Evolutionary conservation across 2,888 invertebrate genomes (phyloP), one percentile per base, ranked within the genome.

Genomic region (Heliconius sara): DNA sequence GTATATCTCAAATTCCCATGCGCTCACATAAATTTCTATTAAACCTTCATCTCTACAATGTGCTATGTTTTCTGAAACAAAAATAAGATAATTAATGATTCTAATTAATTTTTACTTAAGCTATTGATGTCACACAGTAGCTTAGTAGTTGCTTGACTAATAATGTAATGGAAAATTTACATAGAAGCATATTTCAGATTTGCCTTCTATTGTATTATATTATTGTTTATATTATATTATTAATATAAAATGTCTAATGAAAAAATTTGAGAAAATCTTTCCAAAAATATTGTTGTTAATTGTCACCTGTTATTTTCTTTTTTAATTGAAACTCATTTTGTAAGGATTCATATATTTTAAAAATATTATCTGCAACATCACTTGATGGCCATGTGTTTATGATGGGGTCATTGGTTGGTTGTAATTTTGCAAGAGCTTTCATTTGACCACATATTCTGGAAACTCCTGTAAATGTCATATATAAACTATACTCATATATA

Each of bases 11-110:
- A 91, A 85, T 83, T 95, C 93, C 95, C 95, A 95, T 0, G 94
- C 89, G 78, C 90, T 91, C 1, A 89, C 86, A 84, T 94, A 95
- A 1, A 93, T 88, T 83, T 93, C 93, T 71, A 93, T 89, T 7
- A 93, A 83, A 63, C 88, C 87, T 82, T 93, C 94, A 84, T 95
- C 91, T 84, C 94, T 85, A 83, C 94, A 92, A 81, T 95, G 95
- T 7, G 94, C 95, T 65, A 95, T 88, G 79, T 95, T 95, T 87
- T 95, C 95, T 95, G 90, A 83, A 95, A 95, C 76, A 84, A 86
- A 81, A 22, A 52, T 52, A 52, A 52, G 22, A 52, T 52, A 19
- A 52, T 52, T 19, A 52, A 9, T 19, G 6, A 52, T 52, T 52
- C 52, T 52, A 52, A 52, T 52, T 19, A 52, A 52, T 19, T 47